Conservation (phyloP, 2,113 vertebrate species). For the Cyprinus carpio region DNA sequence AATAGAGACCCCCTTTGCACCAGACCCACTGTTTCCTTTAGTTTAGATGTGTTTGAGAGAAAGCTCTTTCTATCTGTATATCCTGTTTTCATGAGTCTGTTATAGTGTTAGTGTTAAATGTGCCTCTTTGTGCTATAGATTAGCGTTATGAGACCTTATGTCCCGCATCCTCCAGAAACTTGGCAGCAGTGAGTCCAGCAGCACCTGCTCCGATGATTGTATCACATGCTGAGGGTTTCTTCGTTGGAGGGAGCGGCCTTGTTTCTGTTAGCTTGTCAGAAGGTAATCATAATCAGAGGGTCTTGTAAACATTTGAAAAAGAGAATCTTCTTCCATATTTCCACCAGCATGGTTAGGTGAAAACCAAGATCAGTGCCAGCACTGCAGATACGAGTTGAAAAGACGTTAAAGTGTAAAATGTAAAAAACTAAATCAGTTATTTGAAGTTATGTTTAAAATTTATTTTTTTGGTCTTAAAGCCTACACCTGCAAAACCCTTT, state of each 20-base stretch:
- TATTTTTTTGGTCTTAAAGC: too few relatives aligned
- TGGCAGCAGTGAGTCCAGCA: constrained; percentile 82
- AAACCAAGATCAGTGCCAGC: constrained; percentile 62
- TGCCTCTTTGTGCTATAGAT: neutral
- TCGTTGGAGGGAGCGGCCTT: constrained; percentile 74
- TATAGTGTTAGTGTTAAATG: too few relatives aligned
- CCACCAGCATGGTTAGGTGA: constrained; percentile 50
- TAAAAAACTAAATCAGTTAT: neutral
- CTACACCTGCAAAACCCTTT: too few relatives aligned
- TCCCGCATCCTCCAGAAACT: constrained; percentile 79
- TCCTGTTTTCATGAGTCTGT: too few relatives aligned
- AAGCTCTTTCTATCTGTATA: too few relatives aligned
- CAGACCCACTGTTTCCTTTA: neutral
- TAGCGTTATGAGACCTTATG: constrained; percentile 75
- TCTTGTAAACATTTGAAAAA: constrained; percentile 79
- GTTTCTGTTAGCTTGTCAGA: constrained; percentile 68
- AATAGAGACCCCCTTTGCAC: neutral
- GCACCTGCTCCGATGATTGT: constrained; percentile 80
- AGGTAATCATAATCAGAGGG: constrained; percentile 78
- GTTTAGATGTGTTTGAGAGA: neutral
- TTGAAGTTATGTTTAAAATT: too few relatives aligned
- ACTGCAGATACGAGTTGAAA: constrained; percentile 65
- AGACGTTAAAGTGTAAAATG: neutral
- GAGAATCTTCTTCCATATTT: constrained; percentile 62
- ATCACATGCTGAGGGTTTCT: constrained; percentile 70